Evolutionary conservation across 1,140 invertebrate genomes (phyloP), one percentile per base, ranked within the genome.

Genomic region (Zaprionus gabonicus): DNA sequence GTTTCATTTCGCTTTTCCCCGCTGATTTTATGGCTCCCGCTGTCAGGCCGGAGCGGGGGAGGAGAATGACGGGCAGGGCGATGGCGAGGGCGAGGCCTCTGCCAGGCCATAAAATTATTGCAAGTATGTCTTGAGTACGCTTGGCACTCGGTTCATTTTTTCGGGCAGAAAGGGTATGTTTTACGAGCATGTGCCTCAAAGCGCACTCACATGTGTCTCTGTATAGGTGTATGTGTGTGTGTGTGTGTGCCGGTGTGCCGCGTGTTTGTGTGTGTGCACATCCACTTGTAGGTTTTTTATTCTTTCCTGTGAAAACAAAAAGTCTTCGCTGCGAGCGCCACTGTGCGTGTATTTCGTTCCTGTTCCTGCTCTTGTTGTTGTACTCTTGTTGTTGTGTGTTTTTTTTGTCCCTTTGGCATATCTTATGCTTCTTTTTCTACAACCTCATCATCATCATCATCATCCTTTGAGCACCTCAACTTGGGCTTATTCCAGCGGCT

Each of bases 71-170:
- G 17, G 44, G 0, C 20, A 20, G n/a, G 2, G n/a, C 5, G 56
- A 23, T 64, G 59, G 64, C 46, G 65, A 69, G 65, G 63, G 74
- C 27, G 82, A 71, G 65, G 78, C 84, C 78, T 90, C 84, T 65
- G 85, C 62, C 81, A 84, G 81, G 81, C 84, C 84, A 87, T 87
- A 87, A 87, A 87, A 84, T 90, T 87, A 87, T 87, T 87, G 84
- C 84, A 87, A 88, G 84, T 87, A 87, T 87, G 84, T 88, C 84
- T 87, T 87, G 85, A 90, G 84, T 81, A 88, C 83, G 84, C 85
- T 73, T 76, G 81, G 78, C 85, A 90, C 84, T 88, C 81, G 80
- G 82, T 81, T 78, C 78, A 71, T 77, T 70, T 82, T 71, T 64
- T 64, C 46, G 68, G 51, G 53, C 36, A 60, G 81, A 71, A 84